phyloP scores from a whole-genome alignment of 2,113 vertebrate species.

The Fregata magnificens region DNA sequence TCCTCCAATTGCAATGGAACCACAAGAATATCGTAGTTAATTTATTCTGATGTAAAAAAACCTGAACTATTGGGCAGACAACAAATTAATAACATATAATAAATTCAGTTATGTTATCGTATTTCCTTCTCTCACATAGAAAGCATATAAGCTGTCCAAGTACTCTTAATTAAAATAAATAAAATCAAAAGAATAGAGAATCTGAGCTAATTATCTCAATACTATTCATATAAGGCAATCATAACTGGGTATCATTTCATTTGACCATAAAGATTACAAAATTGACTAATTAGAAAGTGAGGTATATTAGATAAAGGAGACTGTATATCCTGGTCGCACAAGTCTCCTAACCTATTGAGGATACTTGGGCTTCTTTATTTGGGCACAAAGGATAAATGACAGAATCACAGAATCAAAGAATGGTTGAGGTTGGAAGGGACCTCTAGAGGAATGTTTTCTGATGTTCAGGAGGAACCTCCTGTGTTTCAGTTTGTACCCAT shows the following conservation, averaged over 20 bases:
- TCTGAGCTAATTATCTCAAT: not conserved
- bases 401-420: not conserved
- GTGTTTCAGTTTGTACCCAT: not conserved
- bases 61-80: not conserved
- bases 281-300: not conserved
- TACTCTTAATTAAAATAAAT: not conserved
- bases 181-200: not conserved
- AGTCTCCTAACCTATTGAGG: not conserved
- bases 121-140: not conserved
- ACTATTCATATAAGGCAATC: not conserved
- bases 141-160: not conserved
- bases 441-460: not conserved
- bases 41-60: not conserved
- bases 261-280: not conserved
- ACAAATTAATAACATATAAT: not conserved
- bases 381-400: not conserved
- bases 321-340: not conserved
- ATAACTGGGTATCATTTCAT: not conserved
- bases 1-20: not conserved
- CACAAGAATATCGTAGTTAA: not conserved
- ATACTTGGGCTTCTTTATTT: not conserved
- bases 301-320: not conserved
- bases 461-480: fast-evolving
- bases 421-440: not conserved
- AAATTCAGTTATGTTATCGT: not conserved